Evolutionary conservation across 2,888 invertebrate genomes (phyloP).

Genomic region (Globia sparganii): DNA sequence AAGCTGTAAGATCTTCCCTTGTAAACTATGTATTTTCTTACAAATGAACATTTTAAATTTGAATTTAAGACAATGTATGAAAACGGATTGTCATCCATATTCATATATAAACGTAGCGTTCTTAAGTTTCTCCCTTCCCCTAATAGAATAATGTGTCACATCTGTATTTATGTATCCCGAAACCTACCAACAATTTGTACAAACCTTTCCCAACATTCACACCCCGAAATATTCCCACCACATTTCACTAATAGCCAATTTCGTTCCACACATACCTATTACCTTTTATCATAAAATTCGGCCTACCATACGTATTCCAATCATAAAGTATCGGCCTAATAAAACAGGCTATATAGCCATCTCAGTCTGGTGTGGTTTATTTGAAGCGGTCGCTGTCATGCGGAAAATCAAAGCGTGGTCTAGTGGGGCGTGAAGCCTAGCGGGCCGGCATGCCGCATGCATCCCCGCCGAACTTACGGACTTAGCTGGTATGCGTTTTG

Average conservation of each 20-base stretch:
- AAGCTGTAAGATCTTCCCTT: too few relatives aligned
- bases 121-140: background rate
- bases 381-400: conserved; percentile 66
- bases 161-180: background rate
- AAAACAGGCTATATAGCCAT: conserved; percentile 52
- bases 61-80: too few relatives aligned
- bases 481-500: conserved; percentile 65
- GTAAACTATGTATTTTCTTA: too few relatives aligned
- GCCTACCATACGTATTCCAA: conserved; percentile 51
- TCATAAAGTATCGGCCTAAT: conserved; percentile 62
- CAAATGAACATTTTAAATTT: too few relatives aligned
- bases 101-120: too few relatives aligned
- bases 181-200: background rate
- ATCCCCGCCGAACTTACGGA: conserved; percentile 59
- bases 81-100: too few relatives aligned
- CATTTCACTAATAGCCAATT: conserved; percentile 43
- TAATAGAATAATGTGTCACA: background rate
- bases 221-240: background rate
- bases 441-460: conserved; percentile 60
- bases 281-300: conserved; percentile 43
- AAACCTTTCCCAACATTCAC: background rate
- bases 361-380: conserved; percentile 66
- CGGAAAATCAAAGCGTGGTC: conserved; percentile 69
- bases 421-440: conserved; percentile 68
- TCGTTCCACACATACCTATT: conserved; percentile 2